Base-by-base conservation (phyloP, 1,140 invertebrate genomes). In the Bombus sylvicola region DNA sequence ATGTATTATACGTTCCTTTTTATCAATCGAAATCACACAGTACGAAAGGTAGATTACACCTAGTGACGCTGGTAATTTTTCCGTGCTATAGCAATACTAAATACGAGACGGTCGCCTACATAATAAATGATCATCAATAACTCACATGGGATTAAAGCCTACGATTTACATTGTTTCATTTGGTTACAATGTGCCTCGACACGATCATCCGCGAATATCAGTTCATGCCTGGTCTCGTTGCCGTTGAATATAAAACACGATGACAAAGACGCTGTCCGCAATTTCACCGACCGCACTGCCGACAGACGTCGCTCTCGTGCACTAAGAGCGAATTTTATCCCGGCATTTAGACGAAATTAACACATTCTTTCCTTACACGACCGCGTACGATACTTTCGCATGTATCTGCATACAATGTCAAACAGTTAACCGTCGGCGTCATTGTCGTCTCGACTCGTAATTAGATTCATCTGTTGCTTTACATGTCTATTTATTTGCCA, bases 381-480 rank as follows among this genome's bases (percentile, higher is more conserved):
- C 39, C 59, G 31, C 62, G 8, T n/a, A 31, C n/a, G n/a, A 59
- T 43, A 6, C 47, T 22, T 25, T 6, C 25, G 6, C 28, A 25
- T 9, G n/a, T 66, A 76, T 83, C 82, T 84, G 66, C 82, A 84
- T 78, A 84, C 82, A 84, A 84, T 84, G 66, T 69, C 47, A 18
- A 69, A 53, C 64, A 25, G 25, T 66, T 79, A 25, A 64, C 41
- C 10, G 71, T 64, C 57, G 73, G 59, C 43, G 53, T 77, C 43
- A 83, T 77, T 83, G 62, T 69, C 43, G 81, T 72, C 72, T 66
- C 41, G 57, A 22, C 81, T 31, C 53, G 41, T 62, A 75, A 72
- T 83, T 75, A 83, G n/a, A 76, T 59, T 72, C 71, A 18, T 66
- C 71, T 13, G 74, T n/a, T 22, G 59, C 9, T 43, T 71, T 28